Conservation (phyloP, 1,140 invertebrate genomes). For the Dreissena rostriformis region DNA sequence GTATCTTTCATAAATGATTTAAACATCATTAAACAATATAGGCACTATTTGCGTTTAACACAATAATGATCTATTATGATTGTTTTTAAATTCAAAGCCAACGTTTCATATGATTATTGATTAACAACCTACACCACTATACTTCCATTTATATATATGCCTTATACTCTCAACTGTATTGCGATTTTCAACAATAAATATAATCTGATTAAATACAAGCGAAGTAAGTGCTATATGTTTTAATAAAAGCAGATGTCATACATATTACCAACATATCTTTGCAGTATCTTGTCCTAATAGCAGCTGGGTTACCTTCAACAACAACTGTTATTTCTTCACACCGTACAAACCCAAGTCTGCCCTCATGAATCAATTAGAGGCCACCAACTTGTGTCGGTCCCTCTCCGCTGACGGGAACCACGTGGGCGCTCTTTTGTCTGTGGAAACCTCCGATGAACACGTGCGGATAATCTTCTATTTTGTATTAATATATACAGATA, state of each 20-base stretch:
- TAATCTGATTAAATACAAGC: background rate
- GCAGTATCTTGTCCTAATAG: background rate
- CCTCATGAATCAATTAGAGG: constrained; percentile 27
- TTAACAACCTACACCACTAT: too few species aligned
- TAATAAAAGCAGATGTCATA: background rate
- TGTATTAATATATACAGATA: too few species aligned
- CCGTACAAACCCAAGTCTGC: constrained; percentile 16
- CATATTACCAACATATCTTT: background rate
- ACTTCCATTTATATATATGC: too few species aligned
- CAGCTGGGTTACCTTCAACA: constrained; percentile 21
- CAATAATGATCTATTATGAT: too few species aligned
- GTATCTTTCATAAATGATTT: too few species aligned
- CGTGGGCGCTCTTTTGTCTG: constrained; percentile 21
- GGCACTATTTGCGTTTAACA: too few species aligned
- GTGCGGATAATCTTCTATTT: background rate
- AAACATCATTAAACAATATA: too few species aligned
- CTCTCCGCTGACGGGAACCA: background rate
- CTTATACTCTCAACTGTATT: background rate
- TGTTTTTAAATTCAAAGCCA: too few species aligned
- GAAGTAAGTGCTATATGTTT: background rate
- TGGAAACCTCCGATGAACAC: constrained; percentile 18
- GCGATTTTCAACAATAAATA: background rate
- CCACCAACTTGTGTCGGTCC: constrained; percentile 13
- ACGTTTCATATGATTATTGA: too few species aligned
- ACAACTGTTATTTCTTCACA: constrained; percentile 47